phyloP scores from a whole-genome alignment of 1,140 invertebrate species.

The Drosophila arawakana region DNA sequence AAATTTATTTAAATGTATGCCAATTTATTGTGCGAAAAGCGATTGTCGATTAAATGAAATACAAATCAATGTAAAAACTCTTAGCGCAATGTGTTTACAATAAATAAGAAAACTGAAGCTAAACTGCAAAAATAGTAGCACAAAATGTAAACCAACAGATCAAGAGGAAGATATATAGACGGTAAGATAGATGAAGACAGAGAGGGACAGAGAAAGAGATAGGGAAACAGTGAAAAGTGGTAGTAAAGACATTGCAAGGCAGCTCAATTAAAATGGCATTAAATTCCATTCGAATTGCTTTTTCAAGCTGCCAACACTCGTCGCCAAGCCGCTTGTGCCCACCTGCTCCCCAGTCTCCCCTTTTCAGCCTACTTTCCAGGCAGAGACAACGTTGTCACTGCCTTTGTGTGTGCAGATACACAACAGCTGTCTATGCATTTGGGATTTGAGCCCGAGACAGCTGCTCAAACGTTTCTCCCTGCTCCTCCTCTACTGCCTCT shows the following conservation, averaged over 20 bases:
- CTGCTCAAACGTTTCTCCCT: slow-evolving; percentile 49
- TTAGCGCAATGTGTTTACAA: slow-evolving; percentile 49
- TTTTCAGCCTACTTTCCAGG: background rate
- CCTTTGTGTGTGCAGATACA: slow-evolving; percentile 48
- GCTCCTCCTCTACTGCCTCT: slow-evolving; percentile 16
- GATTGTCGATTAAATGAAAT: slow-evolving; percentile 39
- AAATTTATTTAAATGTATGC: slow-evolving; percentile 19
- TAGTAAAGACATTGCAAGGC: slow-evolving; percentile 52
- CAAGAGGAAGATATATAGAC: background rate
- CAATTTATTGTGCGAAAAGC: slow-evolving; percentile 9
- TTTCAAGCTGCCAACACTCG: slow-evolving; percentile 49
- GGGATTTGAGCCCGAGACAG: slow-evolving; percentile 72
- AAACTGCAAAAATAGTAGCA: slow-evolving; percentile 25
- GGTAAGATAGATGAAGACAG: background rate
- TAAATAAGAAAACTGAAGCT: slow-evolving; percentile 62
- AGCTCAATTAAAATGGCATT: slow-evolving; percentile 80
- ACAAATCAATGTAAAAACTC: slow-evolving; percentile 51
- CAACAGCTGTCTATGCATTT: slow-evolving; percentile 74
- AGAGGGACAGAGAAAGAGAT: background rate
- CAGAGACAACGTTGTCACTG: slow-evolving; percentile 32
- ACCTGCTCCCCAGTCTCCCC: background rate
- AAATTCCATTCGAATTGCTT: slow-evolving; percentile 79
- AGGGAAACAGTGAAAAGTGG: background rate
- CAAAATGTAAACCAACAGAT: slow-evolving; percentile 7
- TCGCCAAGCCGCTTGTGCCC: slow-evolving; percentile 10